Evolutionary conservation across 2,797 vertebrate species (phyloP).

Genomic region (Alosa sapidissima): DNA sequence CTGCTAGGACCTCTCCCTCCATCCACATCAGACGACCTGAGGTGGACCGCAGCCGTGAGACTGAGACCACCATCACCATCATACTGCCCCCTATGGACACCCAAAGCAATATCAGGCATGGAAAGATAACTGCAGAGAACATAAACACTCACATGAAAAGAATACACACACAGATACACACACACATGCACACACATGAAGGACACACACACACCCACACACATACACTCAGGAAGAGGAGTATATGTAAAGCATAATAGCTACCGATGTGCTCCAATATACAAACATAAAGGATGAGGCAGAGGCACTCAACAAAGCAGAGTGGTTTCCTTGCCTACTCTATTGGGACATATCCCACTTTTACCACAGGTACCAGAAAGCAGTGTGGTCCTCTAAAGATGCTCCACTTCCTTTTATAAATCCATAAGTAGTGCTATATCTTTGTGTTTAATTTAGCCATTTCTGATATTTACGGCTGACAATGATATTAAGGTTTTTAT

Average conservation of each 20-base stretch:
- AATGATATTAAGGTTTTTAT: not conserved
- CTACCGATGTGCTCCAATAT: not conserved
- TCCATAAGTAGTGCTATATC: not conserved
- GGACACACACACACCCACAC: not conserved
- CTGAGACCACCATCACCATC: conserved; percentile 87
- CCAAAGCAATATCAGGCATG: conserved; percentile 84
- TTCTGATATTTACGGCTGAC: not conserved
- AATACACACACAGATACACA: not conserved
- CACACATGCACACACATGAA: not conserved
- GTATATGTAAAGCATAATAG: not conserved
- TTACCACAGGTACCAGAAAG: not conserved
- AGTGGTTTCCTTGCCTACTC: not conserved
- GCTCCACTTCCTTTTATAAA: not conserved
- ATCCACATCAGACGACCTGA: conserved; percentile 85
- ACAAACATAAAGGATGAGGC: not conserved
- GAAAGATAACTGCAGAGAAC: not conserved
- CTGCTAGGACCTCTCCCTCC: conserved; percentile 89
- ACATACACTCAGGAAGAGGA: not conserved
- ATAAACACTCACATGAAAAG: not conserved
- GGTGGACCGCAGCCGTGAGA: conserved; percentile 84
- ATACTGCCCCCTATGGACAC: conserved; percentile 86
- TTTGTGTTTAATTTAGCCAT: not conserved
- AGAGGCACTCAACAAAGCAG: not conserved
- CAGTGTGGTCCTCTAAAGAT: not conserved
- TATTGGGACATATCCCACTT: not conserved